A percentile compares a stretch with the other conserved stretches of the same genome.
Evolutionary conservation across 2,113 vertebrate genomes (phyloP).

Genomic region (Arvicanthis niloticus): DNA sequence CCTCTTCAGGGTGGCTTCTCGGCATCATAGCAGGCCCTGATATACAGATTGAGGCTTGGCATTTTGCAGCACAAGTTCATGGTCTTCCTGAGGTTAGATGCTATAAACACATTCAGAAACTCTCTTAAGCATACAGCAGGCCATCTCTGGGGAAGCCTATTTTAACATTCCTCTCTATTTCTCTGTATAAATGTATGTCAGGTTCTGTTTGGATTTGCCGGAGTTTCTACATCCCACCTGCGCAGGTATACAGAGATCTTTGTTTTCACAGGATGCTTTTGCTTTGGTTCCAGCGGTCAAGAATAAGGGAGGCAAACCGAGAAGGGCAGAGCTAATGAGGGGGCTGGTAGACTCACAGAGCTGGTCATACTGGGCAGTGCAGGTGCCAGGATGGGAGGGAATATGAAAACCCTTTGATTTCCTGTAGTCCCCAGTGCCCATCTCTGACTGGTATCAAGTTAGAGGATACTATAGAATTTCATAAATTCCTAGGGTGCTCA

Average conservation of each 20-base stretch:
- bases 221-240: not conserved
- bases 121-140: not conserved
- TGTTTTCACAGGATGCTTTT: not conserved
- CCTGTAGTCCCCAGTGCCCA: rapidly evolving
- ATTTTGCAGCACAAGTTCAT: not conserved
- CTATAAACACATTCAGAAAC: not conserved
- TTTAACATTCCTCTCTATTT: not conserved
- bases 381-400: rapidly evolving
- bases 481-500: not conserved
- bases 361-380: not conserved
- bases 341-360: not conserved
- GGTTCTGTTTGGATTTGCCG: not conserved
- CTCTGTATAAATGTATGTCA: not conserved
- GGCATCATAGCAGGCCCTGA: not conserved
- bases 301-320: not conserved
- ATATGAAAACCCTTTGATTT: not conserved
- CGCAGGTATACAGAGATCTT: not conserved
- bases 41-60: not conserved
- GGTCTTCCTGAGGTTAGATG: not conserved
- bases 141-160: not conserved
- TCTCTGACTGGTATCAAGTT: not conserved
- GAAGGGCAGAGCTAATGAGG: not conserved
- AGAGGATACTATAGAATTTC: not conserved
- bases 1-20: not conserved
- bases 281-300: not conserved